Evolutionary conservation across 2,888 invertebrate species (phyloP), one percentile per base, ranked within the genome.

Genomic region (Amblyjoppa proteus): DNA sequence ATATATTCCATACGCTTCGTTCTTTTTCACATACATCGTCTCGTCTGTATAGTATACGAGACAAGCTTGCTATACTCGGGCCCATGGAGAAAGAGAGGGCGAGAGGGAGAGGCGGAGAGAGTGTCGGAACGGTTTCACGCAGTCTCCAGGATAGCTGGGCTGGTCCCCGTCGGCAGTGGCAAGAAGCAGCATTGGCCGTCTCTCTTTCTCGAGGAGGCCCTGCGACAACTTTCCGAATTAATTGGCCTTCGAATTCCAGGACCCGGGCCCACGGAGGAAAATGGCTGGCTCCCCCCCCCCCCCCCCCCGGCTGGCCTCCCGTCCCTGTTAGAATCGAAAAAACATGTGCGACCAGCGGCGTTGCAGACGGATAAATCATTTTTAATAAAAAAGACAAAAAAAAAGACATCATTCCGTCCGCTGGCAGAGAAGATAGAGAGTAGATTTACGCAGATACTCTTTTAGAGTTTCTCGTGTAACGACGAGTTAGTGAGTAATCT

Each of bases 181-280:
- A 76, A 84, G 77, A 82, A 81, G 77, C 61, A 79, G 31, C 80
- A 28, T 58, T 76, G 73, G 69, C 25, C 73, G 61, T 69, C 66
- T 80, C 66, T 76, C 56, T 64, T 38, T 68, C 71, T 28, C 64
- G 80, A 75, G 79, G 76, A 82, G 81, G 86, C 81, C 80, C 74
- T 75, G 81, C 79, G 84, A 85, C 84, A 85, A 87, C 82, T 87
- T 85, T 87, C 68, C 84, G 87, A 87, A 87, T 88, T 88, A 87
- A 88, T 87, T 88, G 87, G 87, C 87, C 84, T 75, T 85, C 87
- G 87, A 87, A 88, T 87, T 88, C 87, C 87, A 74, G 77, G 80
- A 80, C 83, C 70, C 73, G 78, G 77, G 81, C 77, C 79, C 76
- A 68, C 79, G 45, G 45, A 85, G 80, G 85, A 85, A 85, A 85